These are phyloP conservation scores for Epirrita christyi DNA, from an alignment of 2,888 invertebrate genomes.

Conservation along the genomic window DNA sequence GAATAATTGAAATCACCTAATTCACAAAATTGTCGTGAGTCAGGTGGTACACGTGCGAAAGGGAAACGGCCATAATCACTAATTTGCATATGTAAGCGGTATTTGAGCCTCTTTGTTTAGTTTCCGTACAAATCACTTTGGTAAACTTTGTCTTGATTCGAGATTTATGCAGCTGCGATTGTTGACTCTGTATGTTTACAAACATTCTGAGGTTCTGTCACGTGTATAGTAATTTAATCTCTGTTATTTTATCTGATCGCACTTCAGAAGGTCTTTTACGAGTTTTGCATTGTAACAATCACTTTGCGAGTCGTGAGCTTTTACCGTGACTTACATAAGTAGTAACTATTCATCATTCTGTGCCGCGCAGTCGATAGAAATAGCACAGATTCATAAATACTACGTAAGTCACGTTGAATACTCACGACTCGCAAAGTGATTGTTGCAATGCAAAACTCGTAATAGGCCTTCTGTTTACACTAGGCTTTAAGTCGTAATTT, in stretches of 20 bases:
- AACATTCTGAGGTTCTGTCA: constrained; percentile 4
- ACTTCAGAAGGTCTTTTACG: too few relatives aligned
- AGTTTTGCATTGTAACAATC: too few relatives aligned
- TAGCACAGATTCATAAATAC: too few relatives aligned
- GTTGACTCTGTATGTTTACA: constrained; percentile 21
- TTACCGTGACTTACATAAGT: too few relatives aligned
- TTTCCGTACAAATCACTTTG: constrained; percentile 35
- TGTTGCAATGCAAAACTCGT: too few relatives aligned
- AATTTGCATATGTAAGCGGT: constrained; percentile 39
- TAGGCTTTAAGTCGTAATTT: too few relatives aligned
- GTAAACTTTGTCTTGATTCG: constrained; percentile 29
- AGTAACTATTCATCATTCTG: too few relatives aligned
- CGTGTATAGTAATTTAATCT: constrained; percentile 1
- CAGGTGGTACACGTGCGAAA: constrained; percentile 33
- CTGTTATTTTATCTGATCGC: not conserved
- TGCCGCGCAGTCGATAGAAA: too few relatives aligned
- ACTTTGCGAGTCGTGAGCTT: too few relatives aligned
- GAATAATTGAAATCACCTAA: constrained; percentile 18
- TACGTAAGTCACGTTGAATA: too few relatives aligned
- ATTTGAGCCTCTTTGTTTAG: constrained; percentile 36
- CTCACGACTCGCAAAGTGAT: too few relatives aligned
- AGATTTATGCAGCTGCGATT: constrained; percentile 30
- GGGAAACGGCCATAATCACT: constrained; percentile 39
- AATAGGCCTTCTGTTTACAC: too few relatives aligned
- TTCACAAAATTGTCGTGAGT: constrained; percentile 21